A percentile compares a stretch with the other conserved stretches of the same genome.
These are phyloP conservation scores for Pseudonaja textilis DNA, from an alignment of 2,113 vertebrate species.

Conservation along the genomic window DNA sequence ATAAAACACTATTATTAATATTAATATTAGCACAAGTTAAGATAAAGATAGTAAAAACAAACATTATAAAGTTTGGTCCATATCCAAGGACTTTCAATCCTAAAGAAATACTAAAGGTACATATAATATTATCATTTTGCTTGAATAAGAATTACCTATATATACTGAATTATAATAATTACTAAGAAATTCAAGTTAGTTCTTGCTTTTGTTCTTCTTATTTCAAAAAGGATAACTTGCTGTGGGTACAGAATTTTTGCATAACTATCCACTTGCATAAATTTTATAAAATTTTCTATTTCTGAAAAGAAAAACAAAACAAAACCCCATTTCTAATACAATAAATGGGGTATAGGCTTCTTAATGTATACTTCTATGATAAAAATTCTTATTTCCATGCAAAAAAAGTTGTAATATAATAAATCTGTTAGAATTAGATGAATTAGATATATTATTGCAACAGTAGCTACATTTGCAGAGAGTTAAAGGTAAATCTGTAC, in stretches of 20 bases:
- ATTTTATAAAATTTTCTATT: conserved; percentile 24
- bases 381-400: conserved; percentile 50
- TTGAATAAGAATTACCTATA: neutral
- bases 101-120: conserved; percentile 7
- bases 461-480: conserved; percentile 33
- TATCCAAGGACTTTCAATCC: conserved; percentile 13
- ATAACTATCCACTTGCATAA: conserved; percentile 29
- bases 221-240: conserved; percentile 39
- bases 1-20: neutral
- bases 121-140: conserved; percentile 13
- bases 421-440: conserved; percentile 49
- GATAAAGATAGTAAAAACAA: neutral
- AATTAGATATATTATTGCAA: conserved; percentile 59
- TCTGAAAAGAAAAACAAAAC: conserved; percentile 37
- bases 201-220: conserved; percentile 35
- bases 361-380: conserved; percentile 38
- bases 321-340: conserved; percentile 35
- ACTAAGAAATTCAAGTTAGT: conserved; percentile 35
- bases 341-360: conserved; percentile 30
- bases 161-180: conserved; percentile 13
- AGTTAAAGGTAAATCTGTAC: conserved; percentile 35
- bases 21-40: neutral
- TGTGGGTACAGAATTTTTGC: conserved; percentile 36
- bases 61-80: neutral
- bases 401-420: conserved; percentile 28